Base-by-base conservation (phyloP, 2,113 vertebrate species). In the Sebastes fasciatus region DNA sequence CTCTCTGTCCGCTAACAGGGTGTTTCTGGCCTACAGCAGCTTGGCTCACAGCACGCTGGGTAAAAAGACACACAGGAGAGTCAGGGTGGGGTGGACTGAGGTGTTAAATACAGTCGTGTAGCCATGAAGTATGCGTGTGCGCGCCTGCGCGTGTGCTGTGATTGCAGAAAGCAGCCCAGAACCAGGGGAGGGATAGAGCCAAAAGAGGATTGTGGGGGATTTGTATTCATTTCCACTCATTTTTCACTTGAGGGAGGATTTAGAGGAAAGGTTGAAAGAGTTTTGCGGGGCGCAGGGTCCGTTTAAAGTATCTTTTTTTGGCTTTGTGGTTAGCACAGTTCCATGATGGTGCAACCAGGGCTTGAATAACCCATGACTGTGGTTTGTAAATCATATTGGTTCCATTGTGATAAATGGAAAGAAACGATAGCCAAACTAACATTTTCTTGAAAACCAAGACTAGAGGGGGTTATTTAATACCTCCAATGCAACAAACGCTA, bases 191-290 rank as follows among this genome's bases (percentile, higher is more conserved):
- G 70, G 78, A 75, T 74, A 52, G 19, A 81, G 82, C 4, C 83
- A 82, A 86, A 34, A 86, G 80, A 86, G 77, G 87, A 90, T 86
- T 83, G 82, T 51, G 73, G 74, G 64, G 69, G 82, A 89, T 91
- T 93, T 90, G 88, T 92, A 69, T 88, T 79, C 21, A 88, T 91
- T 88, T 92, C 84, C 79, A 80, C 57, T 83, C 3, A 64, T 90
- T 82, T 87, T 78, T 89, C 79, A 87, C 77, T 81, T 64, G 77
- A 86, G 77, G 61, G 62, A 82, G 52, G 67, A 91, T 82, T 88
- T 85, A 42, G 82, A 58, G 79, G 79, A 92, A 89, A 86, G 80
- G 69, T 91, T 92, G 85, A 67, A 23, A 45, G 74, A 62, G 46
- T 83, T 84, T 78, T 85, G 80, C n/a, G 46, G 78, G 75, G 63